Base-by-base conservation (phyloP, 2,113 vertebrate species). In the Upupa epops region DNA sequence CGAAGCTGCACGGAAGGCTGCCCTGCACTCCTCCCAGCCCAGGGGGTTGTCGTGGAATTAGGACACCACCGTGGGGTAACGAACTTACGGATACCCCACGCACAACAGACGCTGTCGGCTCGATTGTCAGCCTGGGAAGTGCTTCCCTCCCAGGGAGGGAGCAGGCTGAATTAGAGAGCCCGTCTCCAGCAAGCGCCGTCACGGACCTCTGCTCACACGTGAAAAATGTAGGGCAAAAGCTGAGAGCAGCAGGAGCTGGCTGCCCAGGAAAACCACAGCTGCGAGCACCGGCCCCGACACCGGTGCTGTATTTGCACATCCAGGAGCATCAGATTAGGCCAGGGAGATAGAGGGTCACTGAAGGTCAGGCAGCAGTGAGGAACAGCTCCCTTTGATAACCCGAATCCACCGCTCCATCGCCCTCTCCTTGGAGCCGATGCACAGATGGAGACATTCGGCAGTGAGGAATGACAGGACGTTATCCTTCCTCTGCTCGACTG, bases 361-460 rank as follows among this genome's bases (percentile, higher is more conserved):
- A 3, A 65, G 69, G 55, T 24, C 40, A 13, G 75, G 61, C 59
- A 66, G 69, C 49, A 21, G 82, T 4, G n/a, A 36, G 64, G n/a
- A 72, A 5, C 24, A 66, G 24, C 17, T 18, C 25, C 46, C 28
- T 52, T 11, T 4, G 24, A 13, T 11, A 42, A 18, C 28, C 51
- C 1, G 0, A 5, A 9, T 2, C 32, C 1, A 1, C 87, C 22
- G 69, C 52, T 83, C 28, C 11, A 4, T 3, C 60, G 17, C 29
- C 51, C 34, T 61, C 37, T 16, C 7, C n/a, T 17, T 17, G 3
- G 55, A 61, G 72, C 1, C 6, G 11, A 0, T 1, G 24, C 3
- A 4, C 1, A 3, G 68, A 13, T 0, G 0, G 49, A 56, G 37
- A 11, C 0, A 2, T 11, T 34, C 21, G 13, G 2, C 2, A 34